A percentile compares a stretch with the other conserved stretches of the same genome.
Evolutionary conservation across 2,113 vertebrate genomes (phyloP).

Genomic region (Alosa alosa): DNA sequence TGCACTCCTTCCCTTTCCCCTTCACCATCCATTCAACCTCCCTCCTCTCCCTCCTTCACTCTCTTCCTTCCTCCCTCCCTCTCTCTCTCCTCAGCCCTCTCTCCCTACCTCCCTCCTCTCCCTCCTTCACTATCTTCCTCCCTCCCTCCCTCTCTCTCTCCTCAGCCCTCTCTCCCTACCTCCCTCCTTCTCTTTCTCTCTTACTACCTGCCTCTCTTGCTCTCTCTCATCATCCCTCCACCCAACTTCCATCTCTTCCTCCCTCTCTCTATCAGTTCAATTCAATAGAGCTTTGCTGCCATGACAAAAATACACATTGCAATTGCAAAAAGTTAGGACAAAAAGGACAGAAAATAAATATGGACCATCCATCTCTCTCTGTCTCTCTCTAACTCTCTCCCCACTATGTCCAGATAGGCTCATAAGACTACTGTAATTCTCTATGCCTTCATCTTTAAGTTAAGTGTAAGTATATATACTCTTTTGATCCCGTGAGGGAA

Average conservation of each 20-base stretch:
- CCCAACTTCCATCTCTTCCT: neutral
- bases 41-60: neutral
- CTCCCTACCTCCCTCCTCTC: slow-evolving; percentile 6
- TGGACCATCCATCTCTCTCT: neutral
- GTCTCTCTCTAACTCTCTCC: neutral
- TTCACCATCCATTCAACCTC: slow-evolving; percentile 38
- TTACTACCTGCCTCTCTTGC: neutral
- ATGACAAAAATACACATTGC: no score
- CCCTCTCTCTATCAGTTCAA: no score
- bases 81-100: slow-evolving; percentile 28
- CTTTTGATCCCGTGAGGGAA: no score
- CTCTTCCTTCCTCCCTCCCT: slow-evolving; percentile 34
- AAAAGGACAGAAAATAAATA: no score
- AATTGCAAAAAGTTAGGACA: no score
- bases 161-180: neutral
- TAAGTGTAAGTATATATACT: no score
- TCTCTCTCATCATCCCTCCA: no score
- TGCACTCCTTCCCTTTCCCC: neutral
- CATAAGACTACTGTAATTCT: neutral
- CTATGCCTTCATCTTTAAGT: neutral
- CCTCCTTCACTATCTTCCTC: slow-evolving; percentile 27
- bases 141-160: slow-evolving; percentile 34
- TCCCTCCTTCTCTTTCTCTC: neutral
- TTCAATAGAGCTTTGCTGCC: no score
- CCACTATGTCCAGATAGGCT: neutral